Percentiles rank a stretch among this genome's conserved stretches.
Conservation (phyloP, 2,797 vertebrate species). For the Hipposideros larvatus region DNA sequence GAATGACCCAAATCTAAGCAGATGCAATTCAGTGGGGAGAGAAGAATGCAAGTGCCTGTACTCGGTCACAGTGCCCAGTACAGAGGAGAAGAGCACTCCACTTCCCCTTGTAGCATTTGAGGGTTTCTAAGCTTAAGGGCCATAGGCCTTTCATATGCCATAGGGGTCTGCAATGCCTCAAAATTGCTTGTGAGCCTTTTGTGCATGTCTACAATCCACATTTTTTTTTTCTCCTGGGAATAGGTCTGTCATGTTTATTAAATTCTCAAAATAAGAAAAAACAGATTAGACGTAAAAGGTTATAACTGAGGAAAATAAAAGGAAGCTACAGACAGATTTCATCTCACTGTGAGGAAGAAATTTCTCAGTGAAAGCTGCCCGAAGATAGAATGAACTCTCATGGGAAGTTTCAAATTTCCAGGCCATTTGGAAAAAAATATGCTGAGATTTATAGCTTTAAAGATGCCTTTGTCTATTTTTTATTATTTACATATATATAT, state of each 20-base stretch:
- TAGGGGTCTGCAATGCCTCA: background rate
- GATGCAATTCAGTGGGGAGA: background rate
- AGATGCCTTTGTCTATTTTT: slow-evolving; percentile 52
- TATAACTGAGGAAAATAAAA: slow-evolving; percentile 1
- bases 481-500: slow-evolving; percentile 49
- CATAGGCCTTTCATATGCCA: background rate
- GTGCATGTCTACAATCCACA: background rate
- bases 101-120: background rate
- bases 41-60: background rate
- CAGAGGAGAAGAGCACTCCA: background rate
- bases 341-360: background rate
- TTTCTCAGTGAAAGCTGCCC: background rate
- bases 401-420: background rate
- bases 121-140: background rate
- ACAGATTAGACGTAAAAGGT: background rate
- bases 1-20: background rate
- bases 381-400: background rate
- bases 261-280: slow-evolving; percentile 40
- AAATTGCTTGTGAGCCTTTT: background rate
- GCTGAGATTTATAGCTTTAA: slow-evolving; percentile 54
- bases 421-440: background rate
- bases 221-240: background rate
- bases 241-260: background rate
- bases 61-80: background rate
- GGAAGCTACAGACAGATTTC: background rate